Conservation (phyloP, 2,113 vertebrate species). For the Zapornia atra region DNA sequence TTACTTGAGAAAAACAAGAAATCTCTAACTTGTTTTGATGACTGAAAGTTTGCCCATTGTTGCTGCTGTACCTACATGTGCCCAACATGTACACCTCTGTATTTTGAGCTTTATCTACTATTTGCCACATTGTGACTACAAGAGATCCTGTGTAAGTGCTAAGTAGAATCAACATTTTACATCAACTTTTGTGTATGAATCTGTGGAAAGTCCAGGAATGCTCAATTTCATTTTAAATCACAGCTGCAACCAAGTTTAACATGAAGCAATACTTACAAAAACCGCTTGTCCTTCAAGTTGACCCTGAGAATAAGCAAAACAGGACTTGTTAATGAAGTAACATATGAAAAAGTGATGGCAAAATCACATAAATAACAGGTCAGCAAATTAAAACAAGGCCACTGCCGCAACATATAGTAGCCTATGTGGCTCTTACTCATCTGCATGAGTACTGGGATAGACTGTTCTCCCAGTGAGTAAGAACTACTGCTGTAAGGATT, state of each 20-base stretch:
- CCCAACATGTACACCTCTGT: not conserved
- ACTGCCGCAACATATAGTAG: not conserved
- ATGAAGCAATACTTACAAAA: conserved; percentile 83
- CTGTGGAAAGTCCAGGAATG: not conserved
- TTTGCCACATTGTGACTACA: not conserved
- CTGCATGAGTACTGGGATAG: not conserved
- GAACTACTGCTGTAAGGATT: not conserved
- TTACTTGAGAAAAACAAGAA: not conserved
- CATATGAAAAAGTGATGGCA: not conserved
- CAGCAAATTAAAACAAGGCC: not conserved
- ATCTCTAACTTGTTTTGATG: not conserved
- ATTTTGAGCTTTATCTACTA: not conserved
- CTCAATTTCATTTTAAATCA: not conserved
- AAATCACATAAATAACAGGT: not conserved
- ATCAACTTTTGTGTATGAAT: not conserved
- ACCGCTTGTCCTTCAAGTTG: conserved; percentile 82
- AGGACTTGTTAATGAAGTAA: not conserved
- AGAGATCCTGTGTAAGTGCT: not conserved
- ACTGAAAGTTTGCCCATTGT: not conserved
- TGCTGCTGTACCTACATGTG: accelerated
- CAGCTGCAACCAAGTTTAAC: not conserved
- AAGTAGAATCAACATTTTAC: not conserved
- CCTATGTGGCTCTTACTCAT: not conserved
- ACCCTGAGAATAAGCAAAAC: conserved; percentile 70
- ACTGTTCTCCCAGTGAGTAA: not conserved